These are phyloP conservation scores for Orientallactaga bullata DNA, from an alignment of 2,113 vertebrate species.

Conservation along the genomic window DNA sequence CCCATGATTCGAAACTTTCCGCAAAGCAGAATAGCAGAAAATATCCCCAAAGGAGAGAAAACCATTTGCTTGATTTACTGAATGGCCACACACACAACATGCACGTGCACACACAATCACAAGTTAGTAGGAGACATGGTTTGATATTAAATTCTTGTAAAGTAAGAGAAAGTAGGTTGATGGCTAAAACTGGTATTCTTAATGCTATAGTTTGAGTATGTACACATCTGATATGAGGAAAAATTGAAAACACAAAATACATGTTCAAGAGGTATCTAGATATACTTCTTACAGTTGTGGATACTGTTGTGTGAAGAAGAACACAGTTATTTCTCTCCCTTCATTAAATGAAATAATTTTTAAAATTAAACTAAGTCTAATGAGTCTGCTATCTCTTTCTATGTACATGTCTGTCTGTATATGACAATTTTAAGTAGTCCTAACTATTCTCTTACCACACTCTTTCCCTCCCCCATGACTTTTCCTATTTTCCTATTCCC, in stretches of 20 bases:
- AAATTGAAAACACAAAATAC: background rate
- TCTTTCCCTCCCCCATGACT: background rate
- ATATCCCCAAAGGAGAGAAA: background rate
- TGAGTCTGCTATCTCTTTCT: background rate
- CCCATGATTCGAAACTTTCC: slow-evolving; percentile 59
- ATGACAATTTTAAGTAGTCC: slow-evolving; percentile 24
- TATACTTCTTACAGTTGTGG: background rate
- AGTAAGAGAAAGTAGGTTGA: background rate
- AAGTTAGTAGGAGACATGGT: background rate
- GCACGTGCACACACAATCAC: background rate
- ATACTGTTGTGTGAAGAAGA: background rate
- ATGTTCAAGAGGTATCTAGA: background rate
- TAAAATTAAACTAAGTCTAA: slow-evolving; percentile 17
- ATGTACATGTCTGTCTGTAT: background rate
- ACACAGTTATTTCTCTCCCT: background rate
- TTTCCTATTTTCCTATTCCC: background rate
- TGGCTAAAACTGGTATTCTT: background rate
- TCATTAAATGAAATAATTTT: slow-evolving; percentile 1
- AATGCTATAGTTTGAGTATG: background rate
- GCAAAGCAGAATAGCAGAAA: slow-evolving; percentile 30
- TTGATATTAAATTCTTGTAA: background rate
- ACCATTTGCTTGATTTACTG: background rate
- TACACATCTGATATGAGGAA: background rate
- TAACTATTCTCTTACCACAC: background rate
- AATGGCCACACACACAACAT: background rate